Base-by-base conservation (phyloP, 2,888 invertebrate species). In the Parascotia fuliginaria region DNA sequence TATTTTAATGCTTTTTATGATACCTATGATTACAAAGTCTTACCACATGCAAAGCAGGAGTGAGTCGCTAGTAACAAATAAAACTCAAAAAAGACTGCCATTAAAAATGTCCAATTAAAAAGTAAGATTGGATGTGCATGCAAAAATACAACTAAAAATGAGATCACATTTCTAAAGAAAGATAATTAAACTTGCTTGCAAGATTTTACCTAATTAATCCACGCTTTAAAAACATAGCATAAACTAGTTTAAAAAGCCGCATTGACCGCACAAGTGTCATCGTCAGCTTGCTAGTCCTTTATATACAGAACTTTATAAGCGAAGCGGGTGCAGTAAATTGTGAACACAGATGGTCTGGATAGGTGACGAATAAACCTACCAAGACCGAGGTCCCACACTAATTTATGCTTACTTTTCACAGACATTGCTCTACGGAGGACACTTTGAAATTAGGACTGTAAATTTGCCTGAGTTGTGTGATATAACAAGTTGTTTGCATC, bases 281-380 rank as follows among this genome's bases (percentile, higher is more conserved):
- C 60, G 42, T 55, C 69, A 61, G 52, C 52, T 61, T 62, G 60
- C 55, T 57, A 56, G 54, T 63, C 60, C 60, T 73, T 69, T 60
- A 64, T 58, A 51, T 54, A 57, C 45, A 46, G 61, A 69, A 75
- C 65, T 77, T 75, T 72, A 68, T 65, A 67, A 70, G 73, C 67
- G 70, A 70, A 64, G 65, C 68, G 65, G 55, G 60, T 62, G 62
- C 47, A 70, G 72, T 79, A 79, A 77, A 75, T 80, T 74, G 65
- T 33, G 47, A 50, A 54, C 73, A 67, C 80, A 80, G 77, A 75
- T 80, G 79, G 49, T 63, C 45, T 36, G 68, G 77, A 80, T 80
- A 75, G 76, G 75, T 79, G 80, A 77, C 72, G 70, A 71, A 77
- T 72, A 74, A 68, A 62, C 57, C 55, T 52, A 53, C 58, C 55